phyloP scores from a whole-genome alignment of 2,113 vertebrate genomes.

The Anas platyrhynchos region DNA sequence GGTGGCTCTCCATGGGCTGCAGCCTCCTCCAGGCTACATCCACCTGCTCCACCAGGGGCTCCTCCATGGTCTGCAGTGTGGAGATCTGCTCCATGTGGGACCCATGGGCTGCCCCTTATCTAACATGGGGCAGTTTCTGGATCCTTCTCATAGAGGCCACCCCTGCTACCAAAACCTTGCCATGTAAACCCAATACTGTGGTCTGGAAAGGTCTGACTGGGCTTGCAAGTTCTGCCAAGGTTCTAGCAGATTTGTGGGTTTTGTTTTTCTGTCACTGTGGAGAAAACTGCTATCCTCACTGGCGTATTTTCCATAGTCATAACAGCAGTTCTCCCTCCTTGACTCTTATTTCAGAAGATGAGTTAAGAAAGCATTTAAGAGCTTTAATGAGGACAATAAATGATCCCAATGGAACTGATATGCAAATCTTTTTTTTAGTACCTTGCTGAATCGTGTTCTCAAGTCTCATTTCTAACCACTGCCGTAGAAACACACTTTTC shows the following conservation, averaged over 20 bases:
- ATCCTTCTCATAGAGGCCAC: no score
- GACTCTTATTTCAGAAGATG: not conserved
- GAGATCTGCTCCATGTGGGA: no score
- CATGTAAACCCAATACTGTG: no score
- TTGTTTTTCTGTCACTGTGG: not conserved
- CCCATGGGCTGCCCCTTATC: no score
- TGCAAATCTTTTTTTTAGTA: not conserved
- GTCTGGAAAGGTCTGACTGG: not conserved
- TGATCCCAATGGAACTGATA: not conserved
- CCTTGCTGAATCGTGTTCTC: not conserved
- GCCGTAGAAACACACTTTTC: not conserved
- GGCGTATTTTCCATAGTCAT: not conserved
- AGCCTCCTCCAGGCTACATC: no score
- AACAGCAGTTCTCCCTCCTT: not conserved
- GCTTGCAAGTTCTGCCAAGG: not conserved
- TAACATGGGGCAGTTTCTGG: no score
- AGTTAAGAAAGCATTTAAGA: constrained; percentile 23
- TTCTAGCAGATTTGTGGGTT: not conserved
- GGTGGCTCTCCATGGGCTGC: no score
- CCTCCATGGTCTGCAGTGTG: no score
- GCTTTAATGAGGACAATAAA: constrained; percentile 21
- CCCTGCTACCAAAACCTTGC: no score
- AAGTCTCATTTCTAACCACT: not conserved
- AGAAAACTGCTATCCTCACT: not conserved
- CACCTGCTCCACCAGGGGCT: no score